Evolutionary conservation across 2,797 vertebrate genomes (phyloP).

Genomic region (Remorina albescens): DNA sequence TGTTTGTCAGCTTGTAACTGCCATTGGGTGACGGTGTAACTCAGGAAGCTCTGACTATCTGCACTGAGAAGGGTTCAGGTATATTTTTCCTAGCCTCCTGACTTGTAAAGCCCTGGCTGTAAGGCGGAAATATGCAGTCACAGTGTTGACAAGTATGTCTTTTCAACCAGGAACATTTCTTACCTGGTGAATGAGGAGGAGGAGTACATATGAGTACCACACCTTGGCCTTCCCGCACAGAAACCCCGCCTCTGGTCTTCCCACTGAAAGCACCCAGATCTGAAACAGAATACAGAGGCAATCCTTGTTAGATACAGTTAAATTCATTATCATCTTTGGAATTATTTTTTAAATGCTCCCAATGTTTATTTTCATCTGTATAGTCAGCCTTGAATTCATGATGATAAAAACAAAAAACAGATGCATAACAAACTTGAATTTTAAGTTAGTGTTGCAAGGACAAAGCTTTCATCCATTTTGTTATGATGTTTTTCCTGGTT

Average conservation of each 20-base stretch:
- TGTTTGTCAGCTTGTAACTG: no score
- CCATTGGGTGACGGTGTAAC: no score
- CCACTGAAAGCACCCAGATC: constrained; percentile 93
- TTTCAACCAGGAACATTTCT: constrained; percentile 27
- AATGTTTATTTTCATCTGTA: background rate
- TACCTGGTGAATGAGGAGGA: constrained; percentile 96
- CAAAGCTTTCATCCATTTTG: background rate
- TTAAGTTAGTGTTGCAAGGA: background rate
- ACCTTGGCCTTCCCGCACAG: constrained; percentile 95
- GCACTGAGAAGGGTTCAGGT: no score
- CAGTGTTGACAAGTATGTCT: no score
- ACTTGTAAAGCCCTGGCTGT: no score
- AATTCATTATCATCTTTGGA: background rate
- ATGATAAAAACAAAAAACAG: background rate
- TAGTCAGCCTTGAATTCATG: background rate
- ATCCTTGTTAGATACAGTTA: background rate
- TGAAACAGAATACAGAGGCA: constrained; percentile 64
- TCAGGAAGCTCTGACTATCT: no score
- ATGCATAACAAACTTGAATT: background rate
- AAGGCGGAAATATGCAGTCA: no score
- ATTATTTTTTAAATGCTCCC: background rate
- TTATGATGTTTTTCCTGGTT: background rate
- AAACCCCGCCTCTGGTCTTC: constrained; percentile 92
- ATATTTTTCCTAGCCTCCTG: no score
- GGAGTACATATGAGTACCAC: constrained; percentile 97